Percentiles rank a stretch among this genome's conserved stretches.
phyloP scores from a whole-genome alignment of 2,797 vertebrate genomes.

The Xyrichtys novacula region DNA sequence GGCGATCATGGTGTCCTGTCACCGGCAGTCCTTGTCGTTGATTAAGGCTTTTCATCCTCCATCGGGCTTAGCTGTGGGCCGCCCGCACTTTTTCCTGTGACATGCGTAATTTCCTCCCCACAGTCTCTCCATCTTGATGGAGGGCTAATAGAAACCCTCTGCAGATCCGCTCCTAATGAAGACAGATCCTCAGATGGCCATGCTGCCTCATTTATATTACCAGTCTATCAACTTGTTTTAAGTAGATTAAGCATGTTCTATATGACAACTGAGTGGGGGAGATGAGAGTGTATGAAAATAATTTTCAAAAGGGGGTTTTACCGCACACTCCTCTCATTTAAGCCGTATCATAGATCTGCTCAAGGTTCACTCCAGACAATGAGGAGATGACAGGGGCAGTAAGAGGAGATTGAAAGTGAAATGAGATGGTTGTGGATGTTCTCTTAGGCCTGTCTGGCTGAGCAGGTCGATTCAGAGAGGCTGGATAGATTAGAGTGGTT shows the following conservation, averaged over 20 bases:
- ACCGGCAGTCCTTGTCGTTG: conserved; percentile 67
- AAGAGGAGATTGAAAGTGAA: conserved; percentile 33
- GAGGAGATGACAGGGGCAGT: conserved; percentile 41
- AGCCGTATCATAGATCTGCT: conserved; percentile 38
- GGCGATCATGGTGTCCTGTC: conserved; percentile 68
- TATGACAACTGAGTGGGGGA: conserved; percentile 23
- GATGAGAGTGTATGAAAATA: conserved; percentile 37
- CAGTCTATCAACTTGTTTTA: conserved; percentile 76
- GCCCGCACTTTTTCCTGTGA: conserved; percentile 74
- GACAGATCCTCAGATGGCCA: conserved; percentile 78
- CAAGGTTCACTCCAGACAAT: conserved; percentile 43
- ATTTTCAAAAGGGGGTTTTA: conserved; percentile 52
- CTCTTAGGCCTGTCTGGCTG: conserved; percentile 14
- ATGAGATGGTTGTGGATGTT: conserved; percentile 44
- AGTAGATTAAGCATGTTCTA: conserved; percentile 75
- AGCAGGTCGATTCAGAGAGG: conserved; percentile 14
- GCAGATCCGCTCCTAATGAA: conserved; percentile 81
- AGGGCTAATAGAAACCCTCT: conserved; percentile 80
- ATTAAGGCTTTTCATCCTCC: conserved; percentile 80
- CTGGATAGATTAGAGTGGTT: not conserved
- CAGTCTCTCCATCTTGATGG: conserved; percentile 78
- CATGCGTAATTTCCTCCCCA: conserved; percentile 78
- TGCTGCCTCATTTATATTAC: conserved; percentile 74
- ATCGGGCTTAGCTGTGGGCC: conserved; percentile 57
- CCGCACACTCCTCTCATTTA: conserved; percentile 43